Percentiles rank a stretch among this genome's conserved stretches.
Conservation (phyloP, 1,140 invertebrate species). For the Leptopilina clavipes region DNA sequence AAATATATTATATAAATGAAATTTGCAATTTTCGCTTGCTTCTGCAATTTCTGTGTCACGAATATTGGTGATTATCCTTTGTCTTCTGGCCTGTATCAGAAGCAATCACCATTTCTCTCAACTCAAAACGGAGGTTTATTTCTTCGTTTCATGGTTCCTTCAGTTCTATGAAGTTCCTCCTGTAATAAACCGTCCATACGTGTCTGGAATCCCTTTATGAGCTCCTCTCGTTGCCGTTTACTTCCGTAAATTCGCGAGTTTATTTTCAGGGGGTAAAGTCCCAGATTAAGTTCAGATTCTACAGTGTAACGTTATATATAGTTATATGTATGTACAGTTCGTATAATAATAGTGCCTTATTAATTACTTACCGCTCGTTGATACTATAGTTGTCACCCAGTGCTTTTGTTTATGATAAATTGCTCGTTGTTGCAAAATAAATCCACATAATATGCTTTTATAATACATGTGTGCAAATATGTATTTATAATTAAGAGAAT, state of each 20-base stretch:
- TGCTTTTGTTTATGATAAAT: not conserved
- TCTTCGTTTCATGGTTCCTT: slow-evolving; percentile 18
- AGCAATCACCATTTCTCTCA: slow-evolving; percentile 33
- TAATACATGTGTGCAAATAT: too few species aligned
- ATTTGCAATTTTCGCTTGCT: not conserved
- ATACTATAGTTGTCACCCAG: not conserved
- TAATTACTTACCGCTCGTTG: not conserved
- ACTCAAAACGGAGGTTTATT: slow-evolving; percentile 29
- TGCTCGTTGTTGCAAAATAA: not conserved
- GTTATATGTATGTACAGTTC: too few species aligned
- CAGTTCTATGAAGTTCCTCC: slow-evolving; percentile 7
- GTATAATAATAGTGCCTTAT: not conserved
- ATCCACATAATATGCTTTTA: not conserved
- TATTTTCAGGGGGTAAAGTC: slow-evolving; percentile 15
- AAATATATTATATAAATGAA: not conserved
- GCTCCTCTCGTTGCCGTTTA: not conserved
- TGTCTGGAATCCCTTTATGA: slow-evolving; percentile 31
- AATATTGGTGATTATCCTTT: slow-evolving; percentile 23
- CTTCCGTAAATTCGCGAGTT: slow-evolving; percentile 20
- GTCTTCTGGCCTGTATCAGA: slow-evolving; percentile 21
- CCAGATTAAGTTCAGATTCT: slow-evolving; percentile 22
- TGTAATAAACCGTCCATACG: slow-evolving; percentile 34
- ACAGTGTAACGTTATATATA: not conserved
- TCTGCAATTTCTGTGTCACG: not conserved
- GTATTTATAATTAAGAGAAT: too few species aligned